A percentile compares a stretch with the other conserved stretches of the same genome.
Conservation (phyloP, 2,113 vertebrate genomes). For the Nerophis ophidion region DNA sequence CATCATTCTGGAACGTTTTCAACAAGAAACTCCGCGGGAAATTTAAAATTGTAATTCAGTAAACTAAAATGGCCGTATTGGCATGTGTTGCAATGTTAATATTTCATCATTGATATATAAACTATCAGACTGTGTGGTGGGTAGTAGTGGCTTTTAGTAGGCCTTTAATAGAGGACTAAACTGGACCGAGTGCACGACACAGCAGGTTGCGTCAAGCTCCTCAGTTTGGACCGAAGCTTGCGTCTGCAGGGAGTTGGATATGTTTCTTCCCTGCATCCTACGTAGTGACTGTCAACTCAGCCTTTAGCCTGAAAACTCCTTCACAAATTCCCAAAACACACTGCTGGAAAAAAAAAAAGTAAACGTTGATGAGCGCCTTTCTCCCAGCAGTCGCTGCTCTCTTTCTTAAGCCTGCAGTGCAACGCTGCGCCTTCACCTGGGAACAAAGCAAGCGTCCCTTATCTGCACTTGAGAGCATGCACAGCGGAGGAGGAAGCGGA, state of each 20-base stretch:
- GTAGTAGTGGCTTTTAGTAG: too few relatives aligned
- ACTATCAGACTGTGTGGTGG: too few relatives aligned
- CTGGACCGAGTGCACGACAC: slow-evolving; percentile 42
- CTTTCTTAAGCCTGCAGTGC: slow-evolving; percentile 37
- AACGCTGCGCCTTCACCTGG: slow-evolving; percentile 39
- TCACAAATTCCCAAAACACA: slow-evolving; percentile 47
- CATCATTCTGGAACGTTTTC: too few relatives aligned
- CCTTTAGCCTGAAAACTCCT: slow-evolving; percentile 36
- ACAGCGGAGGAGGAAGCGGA: slow-evolving; percentile 11
- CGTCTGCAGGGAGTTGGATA: slow-evolving; percentile 37
- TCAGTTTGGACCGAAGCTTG: slow-evolving; percentile 44
- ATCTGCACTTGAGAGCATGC: slow-evolving; percentile 37
- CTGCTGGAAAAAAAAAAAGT: slow-evolving; percentile 51
- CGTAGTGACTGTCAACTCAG: slow-evolving; percentile 52
- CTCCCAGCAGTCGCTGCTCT: slow-evolving; percentile 17
- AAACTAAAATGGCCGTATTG: too few relatives aligned
- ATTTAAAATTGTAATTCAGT: too few relatives aligned
- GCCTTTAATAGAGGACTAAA: slow-evolving; percentile 56
- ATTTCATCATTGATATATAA: too few relatives aligned
- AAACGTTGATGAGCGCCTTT: slow-evolving; percentile 31
- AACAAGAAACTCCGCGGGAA: too few relatives aligned
- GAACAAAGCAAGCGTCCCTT: slow-evolving; percentile 32
- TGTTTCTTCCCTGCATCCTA: slow-evolving; percentile 39
- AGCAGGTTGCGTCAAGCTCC: slow-evolving; percentile 40
- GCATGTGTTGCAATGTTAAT: too few relatives aligned